Base-by-base conservation (phyloP, 1,140 invertebrate species). In the Planococcus citri region DNA sequence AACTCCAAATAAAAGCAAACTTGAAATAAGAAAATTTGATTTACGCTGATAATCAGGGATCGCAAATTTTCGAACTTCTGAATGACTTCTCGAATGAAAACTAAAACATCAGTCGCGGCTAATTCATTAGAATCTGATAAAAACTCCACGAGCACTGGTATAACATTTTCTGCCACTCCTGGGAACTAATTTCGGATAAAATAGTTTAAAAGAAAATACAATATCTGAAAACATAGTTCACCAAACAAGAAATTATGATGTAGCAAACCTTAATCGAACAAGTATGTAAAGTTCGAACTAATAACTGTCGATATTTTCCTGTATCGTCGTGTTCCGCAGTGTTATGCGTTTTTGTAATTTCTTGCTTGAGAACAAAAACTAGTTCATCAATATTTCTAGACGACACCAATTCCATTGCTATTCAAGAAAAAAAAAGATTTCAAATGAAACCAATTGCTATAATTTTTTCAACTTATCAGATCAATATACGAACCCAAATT, bases 301-400 rank as follows among this genome's bases (percentile, higher is more conserved):
- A 82, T 60, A 98, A 82, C 79, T 98, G 97, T 0, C 95, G 83
- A 78, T 99, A 99, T 80, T 94, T 95, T 27, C 92, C 93, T 29
- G 92, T 91, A 77, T 98, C 92, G 79, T 97, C 96, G 76, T 96
- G 92, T 77, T 96, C 94, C 8, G 83, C 82, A 1, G 90, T 86
- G 75, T 91, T 91, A 75, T 91, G 86, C 4, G 93, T 95, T 79
- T 95, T 91, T n/a, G 89, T 83, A 8, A 95, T 89, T 82, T 97
- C 94, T 80, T 98, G 97, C 76, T 94, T 95, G 51, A 98, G 80
- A 70, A 97, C 87, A 61, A 93, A 80, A 14, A 98, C 94, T 88
- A 97, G 91, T 83, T 99, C 96, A 77, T 95, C 92, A 64, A 98
- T 94, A 77, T 94, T 97, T 27, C 95, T 84, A 0, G 90, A 88